A percentile compares a stretch with the other conserved stretches of the same genome.
phyloP scores from a whole-genome alignment of 2,797 vertebrate species.

The Tiaroga cobitis region DNA sequence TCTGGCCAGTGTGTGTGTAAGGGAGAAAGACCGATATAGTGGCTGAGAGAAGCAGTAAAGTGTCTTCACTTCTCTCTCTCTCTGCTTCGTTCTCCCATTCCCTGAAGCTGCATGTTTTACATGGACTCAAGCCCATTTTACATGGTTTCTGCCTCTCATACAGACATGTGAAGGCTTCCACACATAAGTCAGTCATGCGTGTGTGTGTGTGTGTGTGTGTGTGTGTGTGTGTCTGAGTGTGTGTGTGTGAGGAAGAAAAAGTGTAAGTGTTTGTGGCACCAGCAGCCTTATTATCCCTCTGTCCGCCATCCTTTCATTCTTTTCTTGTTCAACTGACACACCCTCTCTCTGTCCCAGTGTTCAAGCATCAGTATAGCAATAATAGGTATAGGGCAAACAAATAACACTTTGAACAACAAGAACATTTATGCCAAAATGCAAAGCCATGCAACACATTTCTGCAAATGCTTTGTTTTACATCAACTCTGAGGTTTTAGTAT shows the following conservation, averaged over 20 bases:
- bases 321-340: conserved; percentile 1
- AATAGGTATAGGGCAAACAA: not conserved
- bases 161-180: conserved; percentile 50
- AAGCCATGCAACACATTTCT: not conserved
- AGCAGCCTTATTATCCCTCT: conserved; percentile 52
- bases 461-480: not conserved
- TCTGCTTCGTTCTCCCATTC: conserved; percentile 11
- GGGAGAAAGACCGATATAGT: conserved; percentile 17
- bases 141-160: conserved; percentile 56
- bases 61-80: conserved; percentile 25
- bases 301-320: conserved; percentile 38
- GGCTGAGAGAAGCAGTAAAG: conserved; percentile 4
- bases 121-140: conserved; percentile 58
- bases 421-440: not conserved
- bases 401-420: not conserved
- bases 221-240: conserved; percentile 23
- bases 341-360: not conserved
- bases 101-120: conserved; percentile 63
- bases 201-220: conserved; percentile 30
- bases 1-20: conserved; percentile 25
- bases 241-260: conserved; percentile 18
- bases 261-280: conserved; percentile 30
- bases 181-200: conserved; percentile 54
- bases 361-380: not conserved
- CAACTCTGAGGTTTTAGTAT: not conserved